Conservation (phyloP, 2,888 invertebrate genomes). For the Scaptomyza polygonia region DNA sequence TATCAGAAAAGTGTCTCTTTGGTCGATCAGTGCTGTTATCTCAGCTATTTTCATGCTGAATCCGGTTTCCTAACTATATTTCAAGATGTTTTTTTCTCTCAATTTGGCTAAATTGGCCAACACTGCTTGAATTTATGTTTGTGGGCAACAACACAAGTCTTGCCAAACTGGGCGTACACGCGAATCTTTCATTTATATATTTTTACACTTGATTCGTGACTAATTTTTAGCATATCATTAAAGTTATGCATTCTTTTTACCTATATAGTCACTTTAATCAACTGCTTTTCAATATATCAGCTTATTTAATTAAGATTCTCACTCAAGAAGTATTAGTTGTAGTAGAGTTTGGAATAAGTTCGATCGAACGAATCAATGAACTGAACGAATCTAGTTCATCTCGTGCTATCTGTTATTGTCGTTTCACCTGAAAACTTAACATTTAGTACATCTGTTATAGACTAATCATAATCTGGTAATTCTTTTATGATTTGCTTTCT, state of each 20-base stretch:
- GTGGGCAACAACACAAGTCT: conserved; percentile 40
- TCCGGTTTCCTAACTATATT: conserved; percentile 50
- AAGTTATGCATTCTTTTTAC: conserved; percentile 31
- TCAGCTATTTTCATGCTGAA: conserved; percentile 35
- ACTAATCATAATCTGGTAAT: too few species aligned
- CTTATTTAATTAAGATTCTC: conserved; percentile 45
- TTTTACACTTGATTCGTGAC: not conserved
- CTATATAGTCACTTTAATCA: conserved; percentile 28
- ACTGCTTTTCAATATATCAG: conserved; percentile 9
- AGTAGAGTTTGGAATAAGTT: conserved; percentile 17
- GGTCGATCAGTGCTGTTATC: conserved; percentile 30
- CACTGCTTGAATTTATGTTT: conserved; percentile 37
- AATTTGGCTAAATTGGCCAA: conserved; percentile 34
- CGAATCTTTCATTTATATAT: conserved; percentile 7
- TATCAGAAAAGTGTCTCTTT: conserved; percentile 50
- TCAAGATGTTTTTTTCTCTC: conserved; percentile 18
- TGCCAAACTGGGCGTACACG: conserved; percentile 60
- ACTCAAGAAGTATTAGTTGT: conserved; percentile 24
- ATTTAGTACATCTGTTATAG: conserved; percentile 5
- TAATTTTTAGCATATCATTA: not conserved
- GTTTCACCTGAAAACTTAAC: conserved; percentile 17
- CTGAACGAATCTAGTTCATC: conserved; percentile 20
- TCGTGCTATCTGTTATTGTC: conserved; percentile 6
- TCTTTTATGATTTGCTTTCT: too few species aligned
- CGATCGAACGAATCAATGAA: conserved; percentile 17